These are phyloP conservation scores for Mormyrus proboscirostris DNA, from an alignment of 2,797 vertebrate species.

Conservation along the genomic window DNA sequence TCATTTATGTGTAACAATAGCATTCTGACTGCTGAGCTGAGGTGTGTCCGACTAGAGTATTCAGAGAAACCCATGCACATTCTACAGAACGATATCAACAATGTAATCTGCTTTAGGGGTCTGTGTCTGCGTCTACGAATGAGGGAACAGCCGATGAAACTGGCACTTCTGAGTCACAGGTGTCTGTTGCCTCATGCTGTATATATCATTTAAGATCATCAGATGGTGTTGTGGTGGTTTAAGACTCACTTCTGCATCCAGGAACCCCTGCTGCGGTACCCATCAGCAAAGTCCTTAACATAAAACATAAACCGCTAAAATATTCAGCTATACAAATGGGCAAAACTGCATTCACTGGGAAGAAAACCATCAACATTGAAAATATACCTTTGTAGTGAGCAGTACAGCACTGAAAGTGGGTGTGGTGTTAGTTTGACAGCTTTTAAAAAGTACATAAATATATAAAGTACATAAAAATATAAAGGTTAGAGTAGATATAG, in stretches of 20 bases:
- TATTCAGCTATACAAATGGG: not conserved
- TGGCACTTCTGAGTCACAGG: not conserved
- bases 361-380: not conserved
- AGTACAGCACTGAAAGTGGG: not conserved
- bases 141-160: not conserved
- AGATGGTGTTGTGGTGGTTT: not conserved
- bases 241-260: not conserved
- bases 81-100: not conserved
- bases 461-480: not conserved
- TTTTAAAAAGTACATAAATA: not conserved
- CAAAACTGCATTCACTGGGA: not conserved
- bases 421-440: not conserved
- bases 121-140: not conserved
- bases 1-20: not conserved
- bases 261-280: not conserved
- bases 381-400: not conserved
- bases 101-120: not conserved
- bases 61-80: not conserved
- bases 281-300: not conserved
- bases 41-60: not conserved
- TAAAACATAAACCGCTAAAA: not conserved
- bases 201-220: not conserved
- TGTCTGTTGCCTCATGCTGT: not conserved
- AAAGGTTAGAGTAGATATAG: not conserved
- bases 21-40: not conserved